Conservation (phyloP, 2,113 vertebrate genomes). For the Pluvianellus socialis region DNA sequence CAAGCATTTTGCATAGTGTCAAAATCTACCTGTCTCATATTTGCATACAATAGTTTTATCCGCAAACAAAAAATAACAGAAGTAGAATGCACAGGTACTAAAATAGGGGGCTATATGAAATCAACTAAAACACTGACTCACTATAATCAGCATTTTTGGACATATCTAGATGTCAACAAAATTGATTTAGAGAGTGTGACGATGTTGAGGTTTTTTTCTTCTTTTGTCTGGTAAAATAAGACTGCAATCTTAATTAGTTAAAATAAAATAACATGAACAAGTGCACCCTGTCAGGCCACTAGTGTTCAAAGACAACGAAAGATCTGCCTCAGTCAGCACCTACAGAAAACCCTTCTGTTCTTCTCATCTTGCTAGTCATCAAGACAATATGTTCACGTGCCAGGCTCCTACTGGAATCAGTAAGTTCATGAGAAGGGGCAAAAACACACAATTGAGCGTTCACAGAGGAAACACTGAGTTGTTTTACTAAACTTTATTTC, state of each 20-base stretch:
- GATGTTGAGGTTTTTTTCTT: neutral
- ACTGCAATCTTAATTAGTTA: neutral
- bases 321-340: neutral
- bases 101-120: neutral
- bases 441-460: neutral
- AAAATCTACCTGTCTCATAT: neutral
- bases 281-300: neutral
- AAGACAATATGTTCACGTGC: rapidly evolving
- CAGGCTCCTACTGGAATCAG: neutral
- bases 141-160: neutral
- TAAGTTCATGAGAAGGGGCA: rapidly evolving
- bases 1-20: neutral
- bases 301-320: neutral
- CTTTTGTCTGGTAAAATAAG: neutral
- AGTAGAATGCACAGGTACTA: neutral
- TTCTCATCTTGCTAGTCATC: neutral
- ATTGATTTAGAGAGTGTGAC: neutral
- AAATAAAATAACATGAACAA: neutral
- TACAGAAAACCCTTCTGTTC: neutral
- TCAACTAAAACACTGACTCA: neutral
- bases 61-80: neutral
- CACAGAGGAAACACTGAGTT: neutral
- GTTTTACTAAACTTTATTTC: neutral
- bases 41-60: neutral
- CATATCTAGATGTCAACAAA: neutral